Conservation (phyloP, 1,140 invertebrate genomes). For the Lutraria rhynchaena region DNA sequence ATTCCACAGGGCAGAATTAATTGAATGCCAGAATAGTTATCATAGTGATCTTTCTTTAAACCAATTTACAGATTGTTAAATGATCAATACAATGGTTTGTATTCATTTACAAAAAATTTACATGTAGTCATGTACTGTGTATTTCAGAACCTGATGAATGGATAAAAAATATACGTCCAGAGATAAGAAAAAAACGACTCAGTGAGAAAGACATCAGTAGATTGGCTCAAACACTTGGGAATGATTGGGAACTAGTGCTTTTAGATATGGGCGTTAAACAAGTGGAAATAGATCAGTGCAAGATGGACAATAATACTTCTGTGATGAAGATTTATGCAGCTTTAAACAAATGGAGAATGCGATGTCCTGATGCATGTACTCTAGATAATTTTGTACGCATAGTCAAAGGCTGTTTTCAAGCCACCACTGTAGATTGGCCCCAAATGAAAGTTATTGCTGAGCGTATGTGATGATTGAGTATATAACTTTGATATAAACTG, state of each 20-base stretch:
- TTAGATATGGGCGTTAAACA: slow-evolving; percentile 28
- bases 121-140: too few relatives aligned
- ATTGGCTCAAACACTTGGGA: slow-evolving; percentile 34
- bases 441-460: slow-evolving; percentile 27
- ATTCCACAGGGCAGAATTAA: too few relatives aligned
- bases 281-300: slow-evolving; percentile 49
- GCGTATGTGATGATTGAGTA: slow-evolving; percentile 15
- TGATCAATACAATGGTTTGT: too few relatives aligned
- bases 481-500: too few relatives aligned
- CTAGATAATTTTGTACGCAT: slow-evolving; percentile 23
- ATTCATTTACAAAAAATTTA: neutral
- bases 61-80: too few relatives aligned
- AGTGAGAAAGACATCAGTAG: slow-evolving; percentile 46
- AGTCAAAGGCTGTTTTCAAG: slow-evolving; percentile 20
- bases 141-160: slow-evolving; percentile 29
- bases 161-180: slow-evolving; percentile 12
- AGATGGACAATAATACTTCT: slow-evolving; percentile 41
- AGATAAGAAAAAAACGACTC: neutral
- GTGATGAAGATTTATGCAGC: slow-evolving; percentile 44
- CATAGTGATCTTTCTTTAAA: too few relatives aligned
- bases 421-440: slow-evolving; percentile 43
- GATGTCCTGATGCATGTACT: slow-evolving; percentile 5
- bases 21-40: too few relatives aligned
- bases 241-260: slow-evolving; percentile 44
- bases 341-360: slow-evolving; percentile 38